phyloP scores from a whole-genome alignment of 2,797 vertebrate genomes.

The Melanitta fusca region DNA sequence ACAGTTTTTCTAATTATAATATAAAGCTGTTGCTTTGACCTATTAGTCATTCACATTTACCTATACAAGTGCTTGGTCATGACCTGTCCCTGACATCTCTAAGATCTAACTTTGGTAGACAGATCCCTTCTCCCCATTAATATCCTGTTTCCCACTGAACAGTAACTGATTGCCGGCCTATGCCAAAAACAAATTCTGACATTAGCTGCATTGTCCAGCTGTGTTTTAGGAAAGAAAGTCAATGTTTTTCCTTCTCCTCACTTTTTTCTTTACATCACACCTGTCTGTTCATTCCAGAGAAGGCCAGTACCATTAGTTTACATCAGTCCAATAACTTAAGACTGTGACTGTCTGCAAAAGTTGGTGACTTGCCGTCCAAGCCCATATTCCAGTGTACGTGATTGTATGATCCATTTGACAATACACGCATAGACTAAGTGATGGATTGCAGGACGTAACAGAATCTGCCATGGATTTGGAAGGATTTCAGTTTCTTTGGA shows the following conservation, averaged over 20 bases:
- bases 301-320: neutral
- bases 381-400: neutral
- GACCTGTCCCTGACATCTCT: neutral
- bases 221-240: neutral
- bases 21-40: neutral
- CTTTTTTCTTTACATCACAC: neutral
- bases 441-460: slow-evolving; percentile 7
- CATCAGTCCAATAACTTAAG: neutral
- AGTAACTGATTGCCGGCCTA: neutral
- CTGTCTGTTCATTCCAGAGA: neutral
- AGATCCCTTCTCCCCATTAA: neutral
- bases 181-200: neutral
- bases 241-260: neutral
- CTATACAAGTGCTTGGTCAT: neutral
- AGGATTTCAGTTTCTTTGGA: slow-evolving; percentile 42
- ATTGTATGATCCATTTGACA: neutral
- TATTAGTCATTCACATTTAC: neutral
- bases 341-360: neutral
- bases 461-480: slow-evolving; percentile 46
- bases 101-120: neutral
- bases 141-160: neutral
- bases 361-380: neutral
- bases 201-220: neutral
- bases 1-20: neutral
- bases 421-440: neutral